Evolutionary conservation across 1,140 invertebrate genomes (phyloP).

Genomic region (Asobara japonica): DNA sequence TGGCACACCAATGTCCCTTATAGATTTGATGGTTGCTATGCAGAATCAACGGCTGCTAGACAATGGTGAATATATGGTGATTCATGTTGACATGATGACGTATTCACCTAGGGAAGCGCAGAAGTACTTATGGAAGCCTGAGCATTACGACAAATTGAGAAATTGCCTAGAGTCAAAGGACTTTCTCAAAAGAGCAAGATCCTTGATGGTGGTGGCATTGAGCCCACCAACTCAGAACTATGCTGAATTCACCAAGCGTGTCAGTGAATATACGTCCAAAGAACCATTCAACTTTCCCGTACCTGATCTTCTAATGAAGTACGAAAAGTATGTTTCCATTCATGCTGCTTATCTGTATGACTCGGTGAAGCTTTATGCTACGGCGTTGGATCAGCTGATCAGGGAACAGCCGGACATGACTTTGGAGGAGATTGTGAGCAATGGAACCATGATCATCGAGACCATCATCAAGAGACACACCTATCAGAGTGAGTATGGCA

Average conservation of each 20-base stretch:
- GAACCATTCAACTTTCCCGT: constrained; percentile 80
- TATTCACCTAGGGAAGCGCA: constrained; percentile 80
- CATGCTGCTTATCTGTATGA: constrained; percentile 97
- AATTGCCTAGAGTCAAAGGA: constrained; percentile 73
- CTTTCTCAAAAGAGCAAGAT: constrained; percentile 78
- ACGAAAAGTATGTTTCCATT: constrained; percentile 82
- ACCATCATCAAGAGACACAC: constrained; percentile 80
- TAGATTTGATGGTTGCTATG: constrained; percentile 92
- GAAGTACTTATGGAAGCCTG: constrained; percentile 85
- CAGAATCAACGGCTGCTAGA: constrained; percentile 86
- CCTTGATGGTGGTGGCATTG: constrained; percentile 85
- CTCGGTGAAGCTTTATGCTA: constrained; percentile 91
- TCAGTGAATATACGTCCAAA: constrained; percentile 78
- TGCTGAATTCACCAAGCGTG: constrained; percentile 80
- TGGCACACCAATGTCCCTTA: constrained; percentile 80
- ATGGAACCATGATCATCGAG: constrained; percentile 81
- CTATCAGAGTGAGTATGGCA: constrained; percentile 82
- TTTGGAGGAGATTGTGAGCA: constrained; percentile 78
- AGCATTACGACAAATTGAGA: constrained; percentile 68
- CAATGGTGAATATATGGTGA: constrained; percentile 94
- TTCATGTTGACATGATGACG: constrained; percentile 91
- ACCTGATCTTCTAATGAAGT: constrained; percentile 73
- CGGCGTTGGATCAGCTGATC: constrained; percentile 82
- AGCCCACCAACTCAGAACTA: constrained; percentile 81
- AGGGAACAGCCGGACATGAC: constrained; percentile 69